Percentiles rank a stretch among this genome's conserved stretches.
phyloP scores from a whole-genome alignment of 2,113 vertebrate genomes.

The Seriola quinqueradiata region DNA sequence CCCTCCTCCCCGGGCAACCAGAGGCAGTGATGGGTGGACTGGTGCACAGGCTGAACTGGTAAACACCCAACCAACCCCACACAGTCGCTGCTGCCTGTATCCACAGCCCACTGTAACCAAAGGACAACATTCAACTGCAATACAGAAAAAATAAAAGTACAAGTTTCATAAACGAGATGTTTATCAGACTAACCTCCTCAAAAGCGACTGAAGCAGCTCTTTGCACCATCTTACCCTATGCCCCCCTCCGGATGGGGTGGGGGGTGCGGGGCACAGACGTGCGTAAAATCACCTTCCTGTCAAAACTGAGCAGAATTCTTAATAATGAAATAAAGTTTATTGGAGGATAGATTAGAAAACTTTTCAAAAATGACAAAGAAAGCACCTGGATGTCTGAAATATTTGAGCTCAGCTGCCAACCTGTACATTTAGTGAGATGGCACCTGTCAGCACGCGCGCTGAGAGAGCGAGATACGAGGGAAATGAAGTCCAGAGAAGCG shows the following conservation, averaged over 20 bases:
- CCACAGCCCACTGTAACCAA: not conserved
- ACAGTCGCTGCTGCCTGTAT: conserved; percentile 7
- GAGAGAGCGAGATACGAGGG: not conserved
- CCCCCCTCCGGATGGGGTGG: conserved; percentile 52
- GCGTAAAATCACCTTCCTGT: not conserved
- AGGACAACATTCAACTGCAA: not conserved
- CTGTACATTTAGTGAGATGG: not conserved
- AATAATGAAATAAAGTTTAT: not conserved
- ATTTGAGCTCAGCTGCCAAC: not conserved
- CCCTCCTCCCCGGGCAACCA: conserved; percentile 37
- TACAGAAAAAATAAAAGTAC: not conserved
- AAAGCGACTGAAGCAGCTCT: not conserved
- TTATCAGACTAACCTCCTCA: not conserved
- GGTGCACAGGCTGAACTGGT: conserved; percentile 74
- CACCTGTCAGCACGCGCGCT: conserved; percentile 57
- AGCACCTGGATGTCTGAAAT: not conserved
- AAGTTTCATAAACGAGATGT: not conserved
- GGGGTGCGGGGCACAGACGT: not conserved
- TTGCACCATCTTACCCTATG: conserved; percentile 73
- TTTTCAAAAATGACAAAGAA: not conserved
- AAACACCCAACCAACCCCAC: conserved; percentile 28
- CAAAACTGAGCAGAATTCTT: not conserved
- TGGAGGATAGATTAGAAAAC: not conserved
- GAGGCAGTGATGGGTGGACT: conserved; percentile 50
- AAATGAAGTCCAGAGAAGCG: too few species aligned